Base-by-base conservation (phyloP, 2,888 invertebrate species). In the Leucania comma region DNA sequence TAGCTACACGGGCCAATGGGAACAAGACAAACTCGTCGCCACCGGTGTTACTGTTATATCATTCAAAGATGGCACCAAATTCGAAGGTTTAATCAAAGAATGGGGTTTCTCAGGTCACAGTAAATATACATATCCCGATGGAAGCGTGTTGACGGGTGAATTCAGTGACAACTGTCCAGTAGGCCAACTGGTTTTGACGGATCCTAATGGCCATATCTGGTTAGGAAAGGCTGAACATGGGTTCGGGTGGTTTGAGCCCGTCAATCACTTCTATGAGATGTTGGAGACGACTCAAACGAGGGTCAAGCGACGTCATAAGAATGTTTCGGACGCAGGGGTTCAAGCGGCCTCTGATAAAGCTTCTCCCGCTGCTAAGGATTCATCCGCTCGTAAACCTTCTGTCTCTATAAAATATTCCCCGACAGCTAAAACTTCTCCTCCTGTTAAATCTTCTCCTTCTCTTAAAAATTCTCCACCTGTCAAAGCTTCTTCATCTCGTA, bases 121-220 rank as follows among this genome's bases (percentile, higher is more conserved):
- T 3, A 93, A 84, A 54, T 97, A 97, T 72, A 85, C 78, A 0
- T 96, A 97, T 78, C 95, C 96, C 0, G 96, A 97, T 79, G 93
- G 92, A 4, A 94, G 96, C 51, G 80, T 91, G 1, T 71, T 97
- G 1, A 81, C 86, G 3, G 93, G 96, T 26, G 90, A 94, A 9
- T 97, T 97, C 87, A 63, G 74, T 0, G 93, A 96, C 0, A 97
- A 97, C 83, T 92, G 92, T 74, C 97, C 97, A 0, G 70, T 86
- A 0, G 96, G 95, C 0, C 81, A 90, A 3, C 75, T 97, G 58
- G 86, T 85, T 1, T 87, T 97, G 57, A 88, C 89, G 0, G 97
- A 97, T 85, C 93, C 96, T 0, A 95, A 96, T 69, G 96, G 96
- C 0, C 96, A 95, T 65, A 83, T 87, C 3, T 97, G 97, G 97